Evolutionary conservation across 2,888 invertebrate species (phyloP).

Genomic region (Micropterix aruncella): DNA sequence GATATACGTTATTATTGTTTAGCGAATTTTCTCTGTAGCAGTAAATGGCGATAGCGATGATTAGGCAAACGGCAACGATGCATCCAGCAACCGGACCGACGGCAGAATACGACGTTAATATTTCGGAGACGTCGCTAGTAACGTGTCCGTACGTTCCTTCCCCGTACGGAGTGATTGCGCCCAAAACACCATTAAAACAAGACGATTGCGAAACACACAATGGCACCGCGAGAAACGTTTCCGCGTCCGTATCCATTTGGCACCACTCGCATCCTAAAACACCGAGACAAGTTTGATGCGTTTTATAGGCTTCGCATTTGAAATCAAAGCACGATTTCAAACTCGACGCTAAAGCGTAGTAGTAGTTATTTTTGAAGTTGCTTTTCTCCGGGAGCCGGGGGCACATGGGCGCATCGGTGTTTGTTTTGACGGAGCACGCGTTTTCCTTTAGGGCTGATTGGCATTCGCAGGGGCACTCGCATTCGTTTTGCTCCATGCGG

Average conservation of each 20-base stretch:
- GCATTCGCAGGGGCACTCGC: slow-evolving; percentile 93
- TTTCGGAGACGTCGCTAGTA: slow-evolving; percentile 30
- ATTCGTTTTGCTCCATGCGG: slow-evolving; percentile 87
- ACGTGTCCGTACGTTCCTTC: slow-evolving; percentile 45
- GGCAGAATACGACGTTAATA: slow-evolving; percentile 47
- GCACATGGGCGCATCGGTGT: slow-evolving; percentile 27
- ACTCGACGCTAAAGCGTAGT: slow-evolving; percentile 34
- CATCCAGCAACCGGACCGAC: slow-evolving; percentile 81
- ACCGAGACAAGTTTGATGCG: slow-evolving; percentile 52
- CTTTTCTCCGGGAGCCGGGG: slow-evolving; percentile 33
- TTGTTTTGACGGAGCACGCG: slow-evolving; percentile 22
- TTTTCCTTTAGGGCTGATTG: slow-evolving; percentile 26
- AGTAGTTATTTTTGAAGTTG: slow-evolving; percentile 34
- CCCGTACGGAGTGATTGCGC: slow-evolving; percentile 71
- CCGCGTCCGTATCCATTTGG: slow-evolving; percentile 61
- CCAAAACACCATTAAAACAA: slow-evolving; percentile 79
- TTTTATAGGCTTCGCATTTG: slow-evolving; percentile 50
- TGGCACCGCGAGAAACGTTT: slow-evolving; percentile 48
- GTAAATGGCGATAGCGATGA: slow-evolving; percentile 71
- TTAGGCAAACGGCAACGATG: slow-evolving; percentile 65
- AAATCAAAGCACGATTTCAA: slow-evolving; percentile 52
- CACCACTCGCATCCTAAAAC: slow-evolving; percentile 90
- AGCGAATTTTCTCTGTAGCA: slow-evolving; percentile 58
- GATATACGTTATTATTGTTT: slow-evolving; percentile 33
- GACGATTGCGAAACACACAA: slow-evolving; percentile 70